These are phyloP conservation scores for Aramus guarauna DNA, from an alignment of 2,113 vertebrate genomes.

Conservation along the genomic window DNA sequence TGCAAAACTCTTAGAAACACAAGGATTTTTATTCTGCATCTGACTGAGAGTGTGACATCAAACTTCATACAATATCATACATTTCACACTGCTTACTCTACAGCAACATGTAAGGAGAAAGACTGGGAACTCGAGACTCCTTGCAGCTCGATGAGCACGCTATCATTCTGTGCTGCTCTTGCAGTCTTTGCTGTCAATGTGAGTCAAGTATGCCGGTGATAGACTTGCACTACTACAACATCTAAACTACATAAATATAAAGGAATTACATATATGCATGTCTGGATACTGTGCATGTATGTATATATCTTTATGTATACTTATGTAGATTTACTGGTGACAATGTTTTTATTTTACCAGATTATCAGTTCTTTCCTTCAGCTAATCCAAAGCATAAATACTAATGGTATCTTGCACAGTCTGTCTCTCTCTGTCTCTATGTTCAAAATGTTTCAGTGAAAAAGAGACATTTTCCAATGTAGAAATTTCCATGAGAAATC, in stretches of 20 bases:
- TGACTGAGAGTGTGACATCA: neutral
- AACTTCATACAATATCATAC: neutral
- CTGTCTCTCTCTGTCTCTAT: neutral
- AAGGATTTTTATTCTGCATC: neutral
- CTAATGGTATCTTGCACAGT: neutral
- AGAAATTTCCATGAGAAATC: neutral
- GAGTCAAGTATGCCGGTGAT: neutral
- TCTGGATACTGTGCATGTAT: neutral
- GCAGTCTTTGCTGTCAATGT: neutral
- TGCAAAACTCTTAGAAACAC: neutral
- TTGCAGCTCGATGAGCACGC: neutral
- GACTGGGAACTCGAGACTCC: neutral
- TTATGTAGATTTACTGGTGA: neutral
- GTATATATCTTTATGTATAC: neutral
- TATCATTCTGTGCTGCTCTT: neutral
- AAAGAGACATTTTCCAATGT: neutral
- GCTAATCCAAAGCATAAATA: neutral
- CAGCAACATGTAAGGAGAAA: neutral
- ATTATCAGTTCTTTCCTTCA: neutral
- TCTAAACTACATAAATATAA: neutral
- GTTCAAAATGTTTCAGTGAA: neutral
- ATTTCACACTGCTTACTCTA: neutral
- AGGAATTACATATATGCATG: neutral
- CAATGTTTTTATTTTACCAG: neutral
- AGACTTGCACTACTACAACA: neutral